These are phyloP conservation scores for Callimorpha dominula DNA, from an alignment of 2,888 invertebrate species.

Conservation along the genomic window DNA sequence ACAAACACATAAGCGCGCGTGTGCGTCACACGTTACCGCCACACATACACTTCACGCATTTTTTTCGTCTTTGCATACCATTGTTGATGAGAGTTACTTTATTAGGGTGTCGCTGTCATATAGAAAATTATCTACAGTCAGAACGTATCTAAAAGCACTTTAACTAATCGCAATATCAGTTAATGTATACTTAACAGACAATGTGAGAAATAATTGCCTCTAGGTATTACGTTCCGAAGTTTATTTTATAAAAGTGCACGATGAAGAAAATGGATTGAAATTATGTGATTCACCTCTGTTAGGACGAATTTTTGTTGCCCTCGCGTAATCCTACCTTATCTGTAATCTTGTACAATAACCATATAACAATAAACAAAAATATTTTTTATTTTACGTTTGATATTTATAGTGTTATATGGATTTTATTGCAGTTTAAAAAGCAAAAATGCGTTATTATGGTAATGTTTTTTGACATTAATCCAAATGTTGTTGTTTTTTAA, in stretches of 20 bases:
- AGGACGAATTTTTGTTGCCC: conserved; percentile 49
- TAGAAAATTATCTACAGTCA: conserved; percentile 59
- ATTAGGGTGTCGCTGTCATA: conserved; percentile 76
- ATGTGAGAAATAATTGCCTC: conserved; percentile 44
- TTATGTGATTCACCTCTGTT: conserved; percentile 57
- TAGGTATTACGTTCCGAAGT: conserved; percentile 27
- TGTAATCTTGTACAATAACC: conserved; percentile 51
- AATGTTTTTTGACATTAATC: conserved; percentile 29
- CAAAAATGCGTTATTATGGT: conserved; percentile 34
- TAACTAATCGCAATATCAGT: conserved; percentile 54
- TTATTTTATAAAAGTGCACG: conserved; percentile 6
- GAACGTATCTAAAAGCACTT: conserved; percentile 57
- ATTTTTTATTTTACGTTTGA: conserved; percentile 47
- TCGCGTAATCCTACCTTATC: conserved; percentile 55
- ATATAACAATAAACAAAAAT: conserved; percentile 51
- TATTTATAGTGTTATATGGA: conserved; percentile 35
- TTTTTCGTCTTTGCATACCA: conserved; percentile 75
- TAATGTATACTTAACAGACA: conserved; percentile 52
- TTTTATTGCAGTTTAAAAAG: conserved; percentile 47
- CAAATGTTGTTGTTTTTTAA: conserved; percentile 15
- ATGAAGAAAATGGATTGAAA: conserved; percentile 47
- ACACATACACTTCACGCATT: conserved; percentile 66
- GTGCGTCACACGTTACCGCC: conserved; percentile 62
- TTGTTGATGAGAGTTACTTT: conserved; percentile 71
- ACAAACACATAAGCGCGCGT: conserved; percentile 54